Evolutionary conservation across 2,113 vertebrate genomes (phyloP), one percentile per base, ranked within the genome.

Genomic region (Nycticebus coucang): DNA sequence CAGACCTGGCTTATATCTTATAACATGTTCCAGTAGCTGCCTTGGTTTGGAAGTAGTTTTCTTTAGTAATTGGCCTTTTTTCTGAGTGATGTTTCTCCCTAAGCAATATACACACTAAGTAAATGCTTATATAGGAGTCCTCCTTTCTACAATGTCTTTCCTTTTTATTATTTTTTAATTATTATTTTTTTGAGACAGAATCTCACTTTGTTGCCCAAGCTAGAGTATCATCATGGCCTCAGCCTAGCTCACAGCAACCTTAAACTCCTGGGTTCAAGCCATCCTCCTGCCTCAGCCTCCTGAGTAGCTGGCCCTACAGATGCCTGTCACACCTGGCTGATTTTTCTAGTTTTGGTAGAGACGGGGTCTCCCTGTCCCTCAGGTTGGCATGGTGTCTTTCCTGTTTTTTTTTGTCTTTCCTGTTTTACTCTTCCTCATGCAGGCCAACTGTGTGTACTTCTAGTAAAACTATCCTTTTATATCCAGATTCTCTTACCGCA

Each of bases 1-100:
- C 7, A 50, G 37, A 82, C n/a, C 88, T 93, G 68, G 53, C 78
- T 95, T 57, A 4, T 2, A 53, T 55, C 55, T 87, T 53, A 22
- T 93, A 84, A 19, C 55, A n/a, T 93, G 72, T 68, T 93, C 66
- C 41, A 68, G 91, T 85, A 62, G 75, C 88, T 80, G 68, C 55
- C 81, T 68, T 75, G 79, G 74, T 84, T 84, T 77, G 84, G 66
- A 62, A 93, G 80, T 26, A 89, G 4, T 93, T 97, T 91, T 89
- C 74, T 91, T 87, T 80, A 80, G 75, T 91, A 86, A 91, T 35
- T 96, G 81, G 72, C 84, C 10, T 33, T 62, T 79, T 18, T 59
- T 3, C 11, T 14, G 12, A 50, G 69, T 64, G 21, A 26, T 83
- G 69, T 93, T 92, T 95, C 80, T 88, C n/a, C 50, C 21, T 74